Evolutionary conservation across 2,888 invertebrate species (phyloP), one percentile per base, ranked within the genome.

Genomic region (Drosophila lacicola): DNA sequence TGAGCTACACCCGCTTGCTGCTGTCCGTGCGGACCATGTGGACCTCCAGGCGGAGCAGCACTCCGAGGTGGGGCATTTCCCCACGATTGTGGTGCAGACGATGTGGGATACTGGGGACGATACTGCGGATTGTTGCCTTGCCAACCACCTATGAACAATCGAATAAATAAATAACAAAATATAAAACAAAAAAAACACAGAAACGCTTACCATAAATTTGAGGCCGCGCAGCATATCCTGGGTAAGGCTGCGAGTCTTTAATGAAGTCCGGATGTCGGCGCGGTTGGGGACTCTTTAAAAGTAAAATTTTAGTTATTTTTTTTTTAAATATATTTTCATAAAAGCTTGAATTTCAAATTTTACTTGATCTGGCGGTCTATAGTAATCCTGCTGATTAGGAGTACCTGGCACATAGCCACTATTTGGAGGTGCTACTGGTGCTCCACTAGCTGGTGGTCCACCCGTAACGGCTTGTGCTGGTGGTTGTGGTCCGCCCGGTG

Each of bases 261-360:
- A 95, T 95, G 93, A 96, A 96, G 93, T 96, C 96, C 58, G 96
- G 96, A 93, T 96, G 96, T 88, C 96, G 93, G 82, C 96, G 94
- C 46, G 95, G 96, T 84, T 96, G 95, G 53, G 95, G 95, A 76
- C 94, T 94, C 88, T 95, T 94, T 50, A 93, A 78, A 93, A 93
- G 88, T 17, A 60, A 49, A 46, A 2, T 29, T 4, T 54, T 36
- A 33, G 9, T 2, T 8, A 21, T 0, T n/a, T 29, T 0, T 11
- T n/a, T 3, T 2, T 2, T 2, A 10, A 25, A 17, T 49, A 11
- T 13, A 13, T 9, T 9, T 14, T 17, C 10, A 17, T 17, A 17
- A 1, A 10, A 17, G n/a, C 1, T 34, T 39, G 19, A 57, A 9
- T 19, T 41, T 9, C 2, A 1, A 1, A 39, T 66, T 72, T 70